Evolutionary conservation across 1,140 invertebrate species (phyloP), one percentile per base, ranked within the genome.

Genomic region (Brachionus sp.): DNA sequence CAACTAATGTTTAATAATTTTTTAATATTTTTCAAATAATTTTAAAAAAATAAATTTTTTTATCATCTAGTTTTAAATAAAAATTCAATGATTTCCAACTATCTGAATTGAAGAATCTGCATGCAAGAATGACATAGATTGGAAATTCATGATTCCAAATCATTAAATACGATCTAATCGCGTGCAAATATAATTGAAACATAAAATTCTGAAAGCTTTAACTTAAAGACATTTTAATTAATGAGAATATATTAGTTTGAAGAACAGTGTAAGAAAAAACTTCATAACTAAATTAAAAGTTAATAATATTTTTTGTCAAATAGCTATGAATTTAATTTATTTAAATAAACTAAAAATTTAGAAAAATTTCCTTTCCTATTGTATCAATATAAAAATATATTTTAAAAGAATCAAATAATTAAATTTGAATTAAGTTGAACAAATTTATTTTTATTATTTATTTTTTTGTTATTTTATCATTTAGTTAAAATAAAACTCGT

Each of bases 1-100:
- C 84, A 37, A 86, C 85, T 44, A 86, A 86, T 83, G 44, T 85
- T 64, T 85, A 53, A n/a, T n/a, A n/a, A n/a, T n/a, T n/a, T n/a
- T n/a, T n/a, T n/a, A 84, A 19, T 57, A 7, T 25, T 57, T 57
- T 57, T 57, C 7, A 19, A 9, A 5, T 16, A 16, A 19, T 53
- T 53, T 16, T 53, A 23, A 3, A n/a, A 19, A 19, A 53, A 46
- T 77, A 53, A 25, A 77, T 29, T 44, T 7, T 33, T 9, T 70
- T 23, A 70, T 9, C 1, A 23, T 19, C 9, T 16, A 23, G 50
- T 23, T 23, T 19, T 57, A 57, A 57, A n/a, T 57, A 19, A 19
- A 19, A 57, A 23, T n/a, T n/a, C n/a, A n/a, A n/a, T n/a, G 19
- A 16, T 57, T 57, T 57, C 5, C 50, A 57, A 19, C 50, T 25